phyloP scores from a whole-genome alignment of 2,888 invertebrate genomes.

The Latrodectus hesperus region DNA sequence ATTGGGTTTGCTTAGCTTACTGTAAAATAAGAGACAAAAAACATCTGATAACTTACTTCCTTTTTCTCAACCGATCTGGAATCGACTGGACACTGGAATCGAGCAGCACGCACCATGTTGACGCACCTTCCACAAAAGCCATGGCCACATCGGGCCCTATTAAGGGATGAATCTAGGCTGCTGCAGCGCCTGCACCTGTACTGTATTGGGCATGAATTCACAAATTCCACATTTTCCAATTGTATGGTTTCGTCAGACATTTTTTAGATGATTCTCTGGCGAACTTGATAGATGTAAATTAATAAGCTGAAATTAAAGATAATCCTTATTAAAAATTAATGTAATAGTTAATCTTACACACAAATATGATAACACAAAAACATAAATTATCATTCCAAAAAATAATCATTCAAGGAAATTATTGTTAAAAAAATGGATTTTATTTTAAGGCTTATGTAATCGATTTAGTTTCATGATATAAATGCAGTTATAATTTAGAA shows the following conservation, averaged over 20 bases:
- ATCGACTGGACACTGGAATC: conserved; percentile 64
- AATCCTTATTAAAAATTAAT: background rate
- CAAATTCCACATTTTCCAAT: conserved; percentile 62
- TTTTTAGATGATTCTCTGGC: background rate
- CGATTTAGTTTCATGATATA: too few species aligned
- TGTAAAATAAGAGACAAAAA: too few species aligned
- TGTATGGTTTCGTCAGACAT: conserved; percentile 46
- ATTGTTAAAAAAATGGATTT: too few species aligned
- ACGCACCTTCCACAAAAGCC: conserved; percentile 61
- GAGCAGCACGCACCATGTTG: conserved; percentile 43
- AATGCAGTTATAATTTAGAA: too few species aligned
- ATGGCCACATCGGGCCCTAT: conserved; percentile 59
- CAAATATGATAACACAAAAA: too few species aligned
- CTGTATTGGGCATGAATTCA: conserved; percentile 55
- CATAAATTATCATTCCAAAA: too few species aligned
- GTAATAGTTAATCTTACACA: too few species aligned
- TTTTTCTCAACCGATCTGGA: conserved; percentile 63
- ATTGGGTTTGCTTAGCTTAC: too few species aligned
- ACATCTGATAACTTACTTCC: conserved; percentile 30
- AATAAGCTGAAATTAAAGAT: background rate
- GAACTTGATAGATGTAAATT: background rate
- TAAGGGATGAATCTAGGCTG: conserved; percentile 41
- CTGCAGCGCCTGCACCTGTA: conserved; percentile 57
- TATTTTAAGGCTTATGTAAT: too few species aligned
- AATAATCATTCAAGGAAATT: too few species aligned